Evolutionary conservation across 2,888 invertebrate genomes (phyloP).

Genomic region (Uloborus plumipes): DNA sequence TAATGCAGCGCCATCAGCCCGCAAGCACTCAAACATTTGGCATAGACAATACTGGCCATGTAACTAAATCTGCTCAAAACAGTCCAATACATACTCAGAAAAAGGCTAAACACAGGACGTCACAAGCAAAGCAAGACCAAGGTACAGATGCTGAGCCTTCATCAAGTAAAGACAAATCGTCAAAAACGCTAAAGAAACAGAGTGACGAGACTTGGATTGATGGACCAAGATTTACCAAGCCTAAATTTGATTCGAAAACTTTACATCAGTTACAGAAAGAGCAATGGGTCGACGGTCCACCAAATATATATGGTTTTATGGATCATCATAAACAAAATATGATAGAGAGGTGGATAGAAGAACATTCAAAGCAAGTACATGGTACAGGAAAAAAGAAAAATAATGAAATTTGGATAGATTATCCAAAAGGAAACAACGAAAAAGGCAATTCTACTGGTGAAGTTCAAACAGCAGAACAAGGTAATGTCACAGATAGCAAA

Average conservation of each 20-base stretch:
- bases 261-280: conserved; percentile 75
- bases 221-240: conserved; percentile 82
- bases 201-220: conserved; percentile 97
- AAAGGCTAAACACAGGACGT: conserved; percentile 47
- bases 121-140: conserved; percentile 49
- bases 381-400: conserved; percentile 81
- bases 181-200: conserved; percentile 31
- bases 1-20: conserved; percentile 41
- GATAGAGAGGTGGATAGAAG: conserved; percentile 94
- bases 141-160: conserved; percentile 38
- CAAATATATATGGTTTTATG: conserved; percentile 83
- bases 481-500: conserved; percentile 3
- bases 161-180: not conserved
- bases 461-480: not conserved
- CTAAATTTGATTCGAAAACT: conserved; percentile 66
- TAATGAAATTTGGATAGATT: conserved; percentile 66
- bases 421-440: conserved; percentile 28
- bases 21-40: conserved; percentile 48
- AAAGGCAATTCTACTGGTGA: conserved; percentile 3
- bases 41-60: conserved; percentile 13
- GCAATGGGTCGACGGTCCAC: conserved; percentile 95
- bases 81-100: conserved; percentile 35
- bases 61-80: conserved; percentile 31
- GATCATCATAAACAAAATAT: conserved; percentile 92
- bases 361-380: conserved; percentile 74